Evolutionary conservation across 2,797 vertebrate species (phyloP).

Genomic region (Ciconia nigra): DNA sequence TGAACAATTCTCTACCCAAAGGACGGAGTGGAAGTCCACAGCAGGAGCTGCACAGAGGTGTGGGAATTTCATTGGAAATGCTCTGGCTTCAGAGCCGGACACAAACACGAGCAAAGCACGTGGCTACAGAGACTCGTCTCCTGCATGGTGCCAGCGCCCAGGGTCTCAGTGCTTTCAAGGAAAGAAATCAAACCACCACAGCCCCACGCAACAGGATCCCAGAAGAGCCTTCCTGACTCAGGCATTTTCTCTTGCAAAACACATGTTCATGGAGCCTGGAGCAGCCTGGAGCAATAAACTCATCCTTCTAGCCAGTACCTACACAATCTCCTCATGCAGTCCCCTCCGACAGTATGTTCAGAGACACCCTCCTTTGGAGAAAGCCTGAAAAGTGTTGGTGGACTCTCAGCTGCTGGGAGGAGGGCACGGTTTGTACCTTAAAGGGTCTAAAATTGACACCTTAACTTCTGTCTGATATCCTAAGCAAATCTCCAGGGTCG

Average conservation of each 20-base stretch:
- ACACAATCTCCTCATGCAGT: neutral
- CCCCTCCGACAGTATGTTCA: too few relatives aligned
- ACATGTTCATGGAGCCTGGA: neutral
- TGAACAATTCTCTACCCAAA: neutral
- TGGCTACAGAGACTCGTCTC: rapidly evolving
- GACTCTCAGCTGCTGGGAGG: neutral
- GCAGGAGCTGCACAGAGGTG: rapidly evolving
- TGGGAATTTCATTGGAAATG: neutral
- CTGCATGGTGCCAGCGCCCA: neutral
- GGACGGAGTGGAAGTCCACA: neutral
- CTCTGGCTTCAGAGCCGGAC: neutral
- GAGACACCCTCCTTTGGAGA: neutral
- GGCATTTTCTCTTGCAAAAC: neutral
- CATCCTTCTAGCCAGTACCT: neutral
- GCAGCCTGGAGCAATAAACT: neutral
- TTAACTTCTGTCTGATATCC: neutral
- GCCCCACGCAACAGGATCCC: neutral
- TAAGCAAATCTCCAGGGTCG: neutral
- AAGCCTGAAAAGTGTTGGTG: neutral
- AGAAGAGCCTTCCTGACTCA: neutral
- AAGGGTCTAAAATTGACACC: neutral
- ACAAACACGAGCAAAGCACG: rapidly evolving
- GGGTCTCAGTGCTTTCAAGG: neutral
- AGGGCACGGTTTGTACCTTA: neutral
- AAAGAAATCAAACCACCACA: neutral